A percentile compares a stretch with the other conserved stretches of the same genome.
These are phyloP conservation scores for Saguinus midas DNA, from an alignment of 2,113 vertebrate genomes.

Conservation along the genomic window DNA sequence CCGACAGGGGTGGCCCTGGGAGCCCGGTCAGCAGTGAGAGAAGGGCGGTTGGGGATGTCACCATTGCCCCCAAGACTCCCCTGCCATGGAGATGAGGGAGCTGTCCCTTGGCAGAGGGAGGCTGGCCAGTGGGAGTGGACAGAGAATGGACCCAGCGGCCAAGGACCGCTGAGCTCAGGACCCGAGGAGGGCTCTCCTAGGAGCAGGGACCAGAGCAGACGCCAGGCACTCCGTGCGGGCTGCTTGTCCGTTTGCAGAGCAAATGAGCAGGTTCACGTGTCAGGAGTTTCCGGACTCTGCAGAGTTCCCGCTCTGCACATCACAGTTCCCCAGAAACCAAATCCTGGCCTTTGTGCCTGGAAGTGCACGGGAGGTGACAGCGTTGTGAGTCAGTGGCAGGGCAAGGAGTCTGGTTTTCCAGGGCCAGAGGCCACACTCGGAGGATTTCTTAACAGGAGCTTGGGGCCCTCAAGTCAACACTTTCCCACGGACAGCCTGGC, in stretches of 20 bases:
- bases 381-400: background rate
- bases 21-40: background rate
- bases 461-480: background rate
- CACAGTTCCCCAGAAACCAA: background rate
- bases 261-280: background rate
- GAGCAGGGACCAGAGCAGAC: no score
- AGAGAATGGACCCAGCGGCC: no score
- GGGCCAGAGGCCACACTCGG: background rate
- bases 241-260: background rate
- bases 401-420: background rate
- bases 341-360: background rate
- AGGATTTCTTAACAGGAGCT: background rate
- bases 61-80: background rate
- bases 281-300: no score
- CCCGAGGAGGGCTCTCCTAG: background rate
- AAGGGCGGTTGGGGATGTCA: background rate
- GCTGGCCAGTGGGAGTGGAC: rapidly evolving
- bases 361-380: background rate
- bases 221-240: background rate
- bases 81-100: no score
- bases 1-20: background rate
- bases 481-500: background rate
- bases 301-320: no score
- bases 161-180: background rate
- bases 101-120: background rate